Base-by-base conservation (phyloP, 64 coral and sea anemone genomes). In the Dendronephthya gigantea region DNA sequence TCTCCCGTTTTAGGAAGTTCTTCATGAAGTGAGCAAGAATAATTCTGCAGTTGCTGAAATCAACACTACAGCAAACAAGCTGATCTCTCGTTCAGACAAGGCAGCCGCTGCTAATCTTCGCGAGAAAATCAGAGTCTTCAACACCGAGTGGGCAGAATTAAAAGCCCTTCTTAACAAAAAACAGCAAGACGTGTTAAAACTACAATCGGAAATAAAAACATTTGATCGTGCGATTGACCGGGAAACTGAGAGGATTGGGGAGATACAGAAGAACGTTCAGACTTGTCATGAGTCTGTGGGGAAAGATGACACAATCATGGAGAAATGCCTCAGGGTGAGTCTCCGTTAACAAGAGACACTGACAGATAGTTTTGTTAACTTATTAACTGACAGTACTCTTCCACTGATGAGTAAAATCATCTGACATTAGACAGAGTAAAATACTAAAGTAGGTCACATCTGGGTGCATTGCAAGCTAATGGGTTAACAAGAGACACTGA, bases 51-150 rank as follows among this genome's bases (percentile, higher is more conserved):
- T 98, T 34, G 95, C 93, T 7, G 86, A 92, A 15, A 92, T 98
- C 52, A 98, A 98, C 87, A 98, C 95, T 0, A 98, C 95, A 8
- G 90, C 85, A 19, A 98, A 93, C 62, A 92, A 98, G 39, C 36
- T 98, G 41, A 86, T 92, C 49, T 89, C 93, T 48, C 84, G 87
- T 70, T 93, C 95, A 32, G 91, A 91, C 35, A 92, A 93, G 84
- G 95, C 92, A 31, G 90, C 85, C 48, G 83, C 95, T 35, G 81
- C 88, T 56, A 82, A 76, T 0, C 58, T 98, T 2, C 86, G 88
- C 43, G 95, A 93, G 30, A 92, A 35, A 48, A 82, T 98, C 11
- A 98, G 93, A 83, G 90, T 89, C 28, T 81, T 98, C 32, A 98
- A 98, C 38, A 89, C 87, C 65, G 95, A 98, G 40, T 98, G 95